Evolutionary conservation across 2,797 vertebrate genomes (phyloP).

Genomic region (Pelobates cultripes): DNA sequence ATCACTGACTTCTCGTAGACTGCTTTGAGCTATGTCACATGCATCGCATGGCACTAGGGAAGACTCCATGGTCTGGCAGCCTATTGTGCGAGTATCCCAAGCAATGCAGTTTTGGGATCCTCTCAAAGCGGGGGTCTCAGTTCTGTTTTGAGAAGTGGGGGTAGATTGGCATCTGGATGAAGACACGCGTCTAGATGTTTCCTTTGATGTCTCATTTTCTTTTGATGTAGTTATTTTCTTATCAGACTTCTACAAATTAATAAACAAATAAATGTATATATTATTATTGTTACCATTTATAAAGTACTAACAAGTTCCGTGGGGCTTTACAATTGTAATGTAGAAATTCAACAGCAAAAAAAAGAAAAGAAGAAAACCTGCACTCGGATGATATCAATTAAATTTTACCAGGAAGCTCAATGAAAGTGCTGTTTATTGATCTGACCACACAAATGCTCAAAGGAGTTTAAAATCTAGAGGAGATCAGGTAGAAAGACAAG

Average conservation of each 20-base stretch:
- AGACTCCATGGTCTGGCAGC: slow-evolving; percentile 73
- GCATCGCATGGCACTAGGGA: slow-evolving; percentile 76
- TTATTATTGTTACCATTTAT: no score
- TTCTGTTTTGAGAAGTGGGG: slow-evolving; percentile 11
- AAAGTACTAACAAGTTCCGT: no score
- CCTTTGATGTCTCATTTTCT: slow-evolving; percentile 43
- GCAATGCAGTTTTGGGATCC: slow-evolving; percentile 16
- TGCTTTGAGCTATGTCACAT: slow-evolving; percentile 75
- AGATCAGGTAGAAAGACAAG: no score
- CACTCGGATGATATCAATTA: no score
- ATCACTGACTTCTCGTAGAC: slow-evolving; percentile 76
- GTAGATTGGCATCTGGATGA: neutral
- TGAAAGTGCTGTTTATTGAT: no score
- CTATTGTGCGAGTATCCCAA: slow-evolving; percentile 56
- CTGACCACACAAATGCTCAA: no score
- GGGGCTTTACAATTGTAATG: no score
- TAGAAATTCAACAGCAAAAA: no score
- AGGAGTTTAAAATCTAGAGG: no score
- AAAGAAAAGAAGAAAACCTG: no score
- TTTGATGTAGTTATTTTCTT: neutral
- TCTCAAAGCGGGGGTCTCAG: slow-evolving; percentile 38
- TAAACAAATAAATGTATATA: neutral
- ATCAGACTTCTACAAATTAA: slow-evolving; percentile 11
- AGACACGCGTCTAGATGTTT: neutral
- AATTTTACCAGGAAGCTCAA: no score